Evolutionary conservation across 2,113 vertebrate species (phyloP), one percentile per base, ranked within the genome.

Genomic region (Fukomys damarensis): DNA sequence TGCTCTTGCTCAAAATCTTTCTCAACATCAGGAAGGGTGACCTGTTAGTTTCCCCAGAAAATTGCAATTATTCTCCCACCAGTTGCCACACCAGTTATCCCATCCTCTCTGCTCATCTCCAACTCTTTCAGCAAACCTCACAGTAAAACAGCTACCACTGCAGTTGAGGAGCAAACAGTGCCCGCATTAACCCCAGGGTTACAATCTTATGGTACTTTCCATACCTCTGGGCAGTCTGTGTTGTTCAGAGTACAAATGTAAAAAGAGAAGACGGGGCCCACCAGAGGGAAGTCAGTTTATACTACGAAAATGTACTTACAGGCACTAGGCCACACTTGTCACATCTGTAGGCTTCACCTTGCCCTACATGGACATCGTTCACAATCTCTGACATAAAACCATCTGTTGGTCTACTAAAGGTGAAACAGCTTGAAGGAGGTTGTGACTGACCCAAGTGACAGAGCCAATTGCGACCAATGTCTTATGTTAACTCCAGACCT

Each of bases 151-250:
- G 35, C n/a, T 38, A 20, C 5, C 41, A 1, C 9, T 13, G 30
- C n/a, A 14, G 46, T n/a, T 70, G 6, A 58, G 58, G 58, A 70
- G 46, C 14, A 30, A 54, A 13, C 14, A 46, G 14, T 0, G 41
- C 35, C 26, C 76, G 56, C 1, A 5, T 0, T 0, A 3, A 70
- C n/a, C 26, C n/a, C 2, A 2, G 13, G 41, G 32, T 35, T 49
- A 74, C 22, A 49, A 35, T 20, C 56, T 43, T 20, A 32, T 17
- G 13, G 14, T 12, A 14, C 11, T 56, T 65, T 56, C 85, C 12
- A 5, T 10, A 24, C 14, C n/a, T 81, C 7, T 32, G 2, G 26
- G 8, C 65, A 58, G 22, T 52, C 46, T 24, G 28, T 13, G 41
- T 81, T 46, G 24, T 86, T 86, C 28, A 43, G 35, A 66, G 6